A percentile compares a stretch with the other conserved stretches of the same genome.
phyloP scores from a whole-genome alignment of 2,113 vertebrate species.

The Rhea americana region DNA sequence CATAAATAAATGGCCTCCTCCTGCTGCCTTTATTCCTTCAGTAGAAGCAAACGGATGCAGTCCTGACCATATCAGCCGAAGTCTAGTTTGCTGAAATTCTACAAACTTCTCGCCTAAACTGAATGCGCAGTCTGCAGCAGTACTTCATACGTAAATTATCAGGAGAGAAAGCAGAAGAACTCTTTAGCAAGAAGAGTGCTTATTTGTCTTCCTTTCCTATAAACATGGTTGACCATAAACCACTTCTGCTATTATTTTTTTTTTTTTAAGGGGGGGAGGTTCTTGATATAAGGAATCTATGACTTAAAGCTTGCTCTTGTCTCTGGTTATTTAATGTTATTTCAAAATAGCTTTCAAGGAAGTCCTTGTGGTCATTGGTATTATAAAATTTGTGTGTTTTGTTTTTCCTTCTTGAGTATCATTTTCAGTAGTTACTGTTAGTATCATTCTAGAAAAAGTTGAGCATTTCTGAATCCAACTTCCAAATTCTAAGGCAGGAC shows the following conservation, averaged over 20 bases:
- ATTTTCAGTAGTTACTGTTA: not conserved
- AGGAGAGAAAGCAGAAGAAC: not conserved
- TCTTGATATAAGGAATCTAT: not conserved
- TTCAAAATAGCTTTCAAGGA: not conserved
- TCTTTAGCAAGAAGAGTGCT: not conserved
- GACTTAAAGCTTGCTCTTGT: not conserved
- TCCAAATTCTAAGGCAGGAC: not conserved
- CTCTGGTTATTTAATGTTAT: not conserved
- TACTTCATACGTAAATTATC: not conserved
- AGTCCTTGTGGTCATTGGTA: fast-evolving
- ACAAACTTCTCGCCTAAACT: not conserved
- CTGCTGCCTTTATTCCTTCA: not conserved
- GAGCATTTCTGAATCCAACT: not conserved
- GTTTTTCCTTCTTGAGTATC: not conserved
- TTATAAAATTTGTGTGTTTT: not conserved
- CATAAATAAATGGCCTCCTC: not conserved
- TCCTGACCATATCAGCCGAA: not conserved
- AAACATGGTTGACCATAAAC: not conserved
- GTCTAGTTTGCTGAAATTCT: not conserved
- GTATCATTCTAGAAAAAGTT: not conserved
- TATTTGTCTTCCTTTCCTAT: not conserved
- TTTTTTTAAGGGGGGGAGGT: too few species aligned
- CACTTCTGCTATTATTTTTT: too few species aligned
- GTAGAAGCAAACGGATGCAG: not conserved
- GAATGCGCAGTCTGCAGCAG: fast-evolving